Percentiles rank a stretch among this genome's conserved stretches.
Evolutionary conservation across 2,888 invertebrate species (phyloP).

Genomic region (Biston betularia): DNA sequence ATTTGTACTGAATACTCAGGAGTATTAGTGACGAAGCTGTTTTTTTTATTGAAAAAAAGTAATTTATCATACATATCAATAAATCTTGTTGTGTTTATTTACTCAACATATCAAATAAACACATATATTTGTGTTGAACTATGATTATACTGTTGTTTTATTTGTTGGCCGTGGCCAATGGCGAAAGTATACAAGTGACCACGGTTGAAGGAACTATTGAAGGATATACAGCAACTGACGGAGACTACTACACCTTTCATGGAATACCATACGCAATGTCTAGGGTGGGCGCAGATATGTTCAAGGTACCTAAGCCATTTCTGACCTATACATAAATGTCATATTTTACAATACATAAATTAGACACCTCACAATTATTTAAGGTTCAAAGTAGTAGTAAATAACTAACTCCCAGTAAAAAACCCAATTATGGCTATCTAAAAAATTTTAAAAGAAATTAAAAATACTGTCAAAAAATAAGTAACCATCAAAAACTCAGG

Average conservation of each 20-base stretch:
- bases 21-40: too few species aligned
- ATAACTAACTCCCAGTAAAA: too few species aligned
- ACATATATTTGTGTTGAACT: not conserved
- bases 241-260: constrained; percentile 60
- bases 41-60: too few species aligned
- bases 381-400: too few species aligned
- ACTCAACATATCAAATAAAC: too few species aligned
- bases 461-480: too few species aligned
- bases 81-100: too few species aligned
- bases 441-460: too few species aligned
- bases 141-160: not conserved
- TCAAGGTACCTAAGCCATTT: constrained; percentile 7
- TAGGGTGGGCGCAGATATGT: not conserved
- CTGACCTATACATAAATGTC: not conserved
- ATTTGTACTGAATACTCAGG: too few species aligned
- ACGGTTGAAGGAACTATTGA: constrained; percentile 50
- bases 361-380: not conserved
- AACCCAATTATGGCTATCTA: too few species aligned
- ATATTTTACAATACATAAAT: not conserved
- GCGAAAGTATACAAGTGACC: constrained; percentile 15
- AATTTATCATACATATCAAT: too few species aligned
- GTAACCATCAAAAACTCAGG: too few species aligned
- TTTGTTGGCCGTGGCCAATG: constrained; percentile 1
- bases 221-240: constrained; percentile 54
- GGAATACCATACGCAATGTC: constrained; percentile 68